These are phyloP conservation scores for Oxyura jamaicensis DNA, from an alignment of 2,113 vertebrate genomes.

Conservation along the genomic window DNA sequence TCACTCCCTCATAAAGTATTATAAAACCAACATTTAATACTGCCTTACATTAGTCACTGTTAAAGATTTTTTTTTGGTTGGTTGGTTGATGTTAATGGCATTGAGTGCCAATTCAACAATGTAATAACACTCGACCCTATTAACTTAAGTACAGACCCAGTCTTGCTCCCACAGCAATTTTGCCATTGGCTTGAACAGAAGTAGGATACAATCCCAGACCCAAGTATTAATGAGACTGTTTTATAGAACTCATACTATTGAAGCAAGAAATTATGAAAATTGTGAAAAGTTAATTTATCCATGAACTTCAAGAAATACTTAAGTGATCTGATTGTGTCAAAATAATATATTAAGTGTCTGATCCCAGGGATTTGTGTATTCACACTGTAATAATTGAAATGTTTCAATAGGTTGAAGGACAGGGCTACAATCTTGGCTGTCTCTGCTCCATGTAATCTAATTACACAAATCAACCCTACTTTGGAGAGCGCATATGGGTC, in stretches of 20 bases:
- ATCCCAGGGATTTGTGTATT: not conserved
- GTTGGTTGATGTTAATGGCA: conserved; percentile 61
- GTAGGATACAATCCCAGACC: not conserved
- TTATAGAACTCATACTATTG: not conserved
- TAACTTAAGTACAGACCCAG: conserved; percentile 57
- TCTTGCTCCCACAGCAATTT: conserved; percentile 47
- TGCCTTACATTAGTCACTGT: conserved; percentile 32
- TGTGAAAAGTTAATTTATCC: not conserved
- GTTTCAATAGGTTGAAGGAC: not conserved
- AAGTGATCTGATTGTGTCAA: not conserved
- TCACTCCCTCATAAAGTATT: conserved; percentile 47
- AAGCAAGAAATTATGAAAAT: conserved; percentile 12
- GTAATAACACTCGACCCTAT: conserved; percentile 24
- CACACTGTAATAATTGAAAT: not conserved
- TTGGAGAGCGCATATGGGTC: not conserved
- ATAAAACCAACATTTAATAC: conserved; percentile 46
- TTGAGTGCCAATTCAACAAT: conserved; percentile 61
- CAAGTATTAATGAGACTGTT: conserved; percentile 1
- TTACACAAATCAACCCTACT: not conserved
- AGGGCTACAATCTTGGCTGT: not conserved
- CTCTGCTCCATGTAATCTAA: not conserved
- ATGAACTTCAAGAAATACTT: not conserved
- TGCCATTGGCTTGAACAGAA: conserved; percentile 29
- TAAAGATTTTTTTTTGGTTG: conserved; percentile 2
- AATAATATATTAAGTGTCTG: not conserved